Evolutionary conservation across 1,140 invertebrate genomes (phyloP), one percentile per base, ranked within the genome.

Genomic region (Mamestra configurata): DNA sequence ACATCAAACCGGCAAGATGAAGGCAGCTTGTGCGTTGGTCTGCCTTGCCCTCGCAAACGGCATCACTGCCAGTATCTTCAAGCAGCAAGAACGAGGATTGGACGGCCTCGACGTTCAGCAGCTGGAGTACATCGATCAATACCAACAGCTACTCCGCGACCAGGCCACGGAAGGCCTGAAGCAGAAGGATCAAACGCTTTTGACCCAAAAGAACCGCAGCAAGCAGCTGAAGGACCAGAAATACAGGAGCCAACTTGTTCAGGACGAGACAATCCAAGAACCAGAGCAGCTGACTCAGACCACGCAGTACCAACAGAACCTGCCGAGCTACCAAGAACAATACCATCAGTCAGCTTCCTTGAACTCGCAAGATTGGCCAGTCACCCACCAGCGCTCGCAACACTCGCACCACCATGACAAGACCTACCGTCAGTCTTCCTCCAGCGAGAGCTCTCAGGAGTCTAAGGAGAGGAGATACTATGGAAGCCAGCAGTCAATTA

Each of bases 31-130:
- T 80, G 61, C 89, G 35, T 80, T 93, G 20, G 66, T 92, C 61
- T 91, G 86, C 84, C 85, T 93, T 20, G 87, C 86, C 22, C 84
- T 93, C 64, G 85, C 86, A 72, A 84, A 84, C 80, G 77, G 84
- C 49, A 80, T 82, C 49, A 73, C 86, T n/a, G 90, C 82, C 71
- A 89, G 84, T 79, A 91, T 94, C 84, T 91, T 93, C 85, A 79
- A 86, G 8, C 85, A 82, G 2, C 82, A 87, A 49, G 55, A 81
- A 27, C 82, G 77, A 8, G 82, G 76, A 6, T 20, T 83, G 79
- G 83, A 87, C 53, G 72, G 61, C 61, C 71, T 86, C 8, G 81
- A 85, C 53, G 82, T 86, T 22, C 79, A 90, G 35, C 79, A 82
- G 10, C 64, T 83, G 24, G 86, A 88, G 27, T 85, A 78, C 79